Conservation (phyloP, 2,888 invertebrate genomes). For the Lasioglossum morio region DNA sequence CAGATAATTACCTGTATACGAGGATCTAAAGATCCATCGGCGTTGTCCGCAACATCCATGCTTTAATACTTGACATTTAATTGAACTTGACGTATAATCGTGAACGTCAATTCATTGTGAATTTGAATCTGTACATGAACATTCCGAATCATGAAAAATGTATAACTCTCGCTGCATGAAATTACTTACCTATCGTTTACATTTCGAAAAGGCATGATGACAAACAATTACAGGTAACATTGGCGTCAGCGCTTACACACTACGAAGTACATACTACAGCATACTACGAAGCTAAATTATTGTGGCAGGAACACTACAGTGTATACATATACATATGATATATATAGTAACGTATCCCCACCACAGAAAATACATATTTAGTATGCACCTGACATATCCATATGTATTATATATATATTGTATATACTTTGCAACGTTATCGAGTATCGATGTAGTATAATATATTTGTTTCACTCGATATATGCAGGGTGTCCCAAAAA, state of each 20-base stretch:
- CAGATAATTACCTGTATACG: slow-evolving; percentile 84
- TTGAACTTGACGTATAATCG: slow-evolving; percentile 69
- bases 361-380: not conserved
- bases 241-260: slow-evolving; percentile 12
- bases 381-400: too few relatives aligned
- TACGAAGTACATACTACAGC: slow-evolving; percentile 5
- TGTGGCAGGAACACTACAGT: not conserved
- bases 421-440: too few relatives aligned
- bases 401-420: too few relatives aligned
- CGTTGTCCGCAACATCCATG: slow-evolving; percentile 83
- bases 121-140: not conserved
- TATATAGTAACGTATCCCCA: not conserved
- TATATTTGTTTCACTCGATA: too few relatives aligned
- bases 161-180: not conserved
- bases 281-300: slow-evolving; percentile 5
- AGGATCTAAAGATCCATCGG: slow-evolving; percentile 85
- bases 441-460: too few relatives aligned
- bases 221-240: slow-evolving; percentile 28
- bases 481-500: too few relatives aligned
- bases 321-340: not conserved
- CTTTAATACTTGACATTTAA: slow-evolving; percentile 79
- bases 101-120: slow-evolving; percentile 21
- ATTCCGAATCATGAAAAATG: not conserved
- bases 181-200: slow-evolving; percentile 29
- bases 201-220: slow-evolving; percentile 22